Base-by-base conservation (phyloP, 2,797 vertebrate species). In the Denticeps clupeoides region DNA sequence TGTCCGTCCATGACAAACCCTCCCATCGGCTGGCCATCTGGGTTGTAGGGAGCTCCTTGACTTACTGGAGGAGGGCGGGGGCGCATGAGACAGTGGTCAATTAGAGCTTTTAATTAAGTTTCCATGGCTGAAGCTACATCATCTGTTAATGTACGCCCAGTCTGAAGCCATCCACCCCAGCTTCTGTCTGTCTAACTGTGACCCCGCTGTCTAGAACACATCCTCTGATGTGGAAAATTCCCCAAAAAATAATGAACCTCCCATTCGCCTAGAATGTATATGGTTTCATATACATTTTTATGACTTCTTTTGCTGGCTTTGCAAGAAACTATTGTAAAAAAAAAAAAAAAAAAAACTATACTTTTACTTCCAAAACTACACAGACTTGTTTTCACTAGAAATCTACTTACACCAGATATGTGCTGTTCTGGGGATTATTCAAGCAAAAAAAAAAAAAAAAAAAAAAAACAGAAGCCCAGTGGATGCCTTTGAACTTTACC, bases 1-100 rank as follows among this genome's bases (percentile, higher is more conserved):
- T 98, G 94, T 70, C 94, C 90, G 4, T 99, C 94, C 94, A 99
- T 99, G 80, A 99, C 94, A 28, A 99, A 99, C 63, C 94, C 94
- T 84, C 94, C 91, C 90, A 99, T 97, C 2, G 93, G 94, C 79
- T 99, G 94, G 71, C 94, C 94, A 4, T 99, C 94, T 6, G 94
- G 89, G 67, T 94, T 99, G 78, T 99, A 99, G 71, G 93, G 92
- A 63, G 92, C 89, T 80, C 94, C 94, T 91, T 99, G 94, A 89
- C 91, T 99, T 87, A 99, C 94, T 99, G 87, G 66, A 82, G 85
- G 67, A 56, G 64, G 64, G 72, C 56, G 64, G 64, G 63, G 64
- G 65, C 69, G 46, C 66, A 52, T 51, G 26, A 44, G 47, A 57
- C 72, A 81, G 73, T 72, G 77, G 74, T 81, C 77, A 82, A 83